Percentiles rank a stretch among this genome's conserved stretches.
phyloP scores from a whole-genome alignment of 30 jellyfish, hydroid and myxozoan species.

The Rhopilema esculentum region DNA sequence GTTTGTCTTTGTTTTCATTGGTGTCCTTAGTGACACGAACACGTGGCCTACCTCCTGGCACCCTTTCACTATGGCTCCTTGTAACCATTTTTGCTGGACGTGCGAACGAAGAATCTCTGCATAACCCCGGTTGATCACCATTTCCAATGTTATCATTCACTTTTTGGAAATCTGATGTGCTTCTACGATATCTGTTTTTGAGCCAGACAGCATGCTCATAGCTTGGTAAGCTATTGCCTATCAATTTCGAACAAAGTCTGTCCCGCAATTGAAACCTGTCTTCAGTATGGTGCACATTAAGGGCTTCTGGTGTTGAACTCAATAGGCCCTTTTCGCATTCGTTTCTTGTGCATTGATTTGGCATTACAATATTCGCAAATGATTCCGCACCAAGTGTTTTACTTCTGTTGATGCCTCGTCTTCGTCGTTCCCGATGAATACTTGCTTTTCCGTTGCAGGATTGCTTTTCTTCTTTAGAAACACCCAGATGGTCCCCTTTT shows the following conservation, averaged over 20 bases:
- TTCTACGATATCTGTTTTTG: not conserved
- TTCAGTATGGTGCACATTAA: not conserved
- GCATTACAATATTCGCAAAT: no score
- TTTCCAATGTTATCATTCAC: not conserved
- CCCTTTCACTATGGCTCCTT: not conserved
- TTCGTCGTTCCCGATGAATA: not conserved
- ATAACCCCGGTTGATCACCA: not conserved
- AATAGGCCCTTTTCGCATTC: not conserved
- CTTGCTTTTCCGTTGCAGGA: conserved; percentile 8
- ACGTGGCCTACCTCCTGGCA: not conserved
- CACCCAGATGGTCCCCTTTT: not conserved
- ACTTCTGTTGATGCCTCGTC: conserved; percentile 49
- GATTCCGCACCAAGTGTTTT: conserved; percentile 76
- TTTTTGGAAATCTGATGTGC: not conserved
- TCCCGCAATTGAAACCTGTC: not conserved
- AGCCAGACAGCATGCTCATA: not conserved
- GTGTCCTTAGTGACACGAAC: not conserved
- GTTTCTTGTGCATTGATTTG: not conserved
- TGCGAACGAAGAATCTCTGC: not conserved
- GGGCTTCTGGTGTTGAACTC: not conserved
- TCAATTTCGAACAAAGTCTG: not conserved
- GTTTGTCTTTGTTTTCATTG: not conserved
- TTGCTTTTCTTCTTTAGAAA: not conserved
- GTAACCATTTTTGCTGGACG: not conserved
- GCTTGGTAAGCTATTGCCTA: not conserved